Evolutionary conservation across 2,888 invertebrate species (phyloP).

Genomic region (Spodoptera littoralis): DNA sequence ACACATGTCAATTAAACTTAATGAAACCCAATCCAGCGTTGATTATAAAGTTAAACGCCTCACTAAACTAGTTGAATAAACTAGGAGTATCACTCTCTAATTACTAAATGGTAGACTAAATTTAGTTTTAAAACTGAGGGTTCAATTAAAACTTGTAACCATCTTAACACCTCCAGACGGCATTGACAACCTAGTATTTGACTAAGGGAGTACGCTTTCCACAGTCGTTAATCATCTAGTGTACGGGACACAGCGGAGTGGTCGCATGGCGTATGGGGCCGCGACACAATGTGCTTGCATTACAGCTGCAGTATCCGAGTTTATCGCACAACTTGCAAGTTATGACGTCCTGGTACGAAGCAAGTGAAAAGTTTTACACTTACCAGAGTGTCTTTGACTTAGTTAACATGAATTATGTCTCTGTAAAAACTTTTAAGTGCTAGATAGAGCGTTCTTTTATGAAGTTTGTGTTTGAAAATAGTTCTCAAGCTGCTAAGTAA

Average conservation of each 20-base stretch:
- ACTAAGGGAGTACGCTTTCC: conserved; percentile 35
- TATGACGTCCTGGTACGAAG: conserved; percentile 49
- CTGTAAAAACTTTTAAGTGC: conserved; percentile 45
- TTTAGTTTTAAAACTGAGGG: conserved; percentile 45
- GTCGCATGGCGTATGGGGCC: conserved; percentile 18
- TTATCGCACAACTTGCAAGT: conserved; percentile 48
- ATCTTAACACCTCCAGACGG: conserved; percentile 47
- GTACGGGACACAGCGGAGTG: conserved; percentile 21
- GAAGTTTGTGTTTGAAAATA: conserved; percentile 42
- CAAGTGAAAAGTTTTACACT: conserved; percentile 55
- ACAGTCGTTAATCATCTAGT: conserved; percentile 34
- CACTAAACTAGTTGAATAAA: conserved; percentile 27
- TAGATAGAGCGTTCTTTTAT: conserved; percentile 38
- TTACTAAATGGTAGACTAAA: conserved; percentile 33
- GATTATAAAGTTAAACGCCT: conserved; percentile 15
- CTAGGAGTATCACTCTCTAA: conserved; percentile 18
- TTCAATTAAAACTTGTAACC: conserved; percentile 52
- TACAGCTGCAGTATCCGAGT: conserved; percentile 37
- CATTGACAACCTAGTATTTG: conserved; percentile 37
- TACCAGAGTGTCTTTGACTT: conserved; percentile 56
- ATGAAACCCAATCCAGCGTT: conserved; percentile 9
- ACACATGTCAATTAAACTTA: conserved; percentile 2
- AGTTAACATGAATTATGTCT: conserved; percentile 57
- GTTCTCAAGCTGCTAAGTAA: conserved; percentile 16
- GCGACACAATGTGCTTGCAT: conserved; percentile 33